These are phyloP conservation scores for Drosophila hamatofila DNA, from an alignment of 2,888 invertebrate species.

Conservation along the genomic window DNA sequence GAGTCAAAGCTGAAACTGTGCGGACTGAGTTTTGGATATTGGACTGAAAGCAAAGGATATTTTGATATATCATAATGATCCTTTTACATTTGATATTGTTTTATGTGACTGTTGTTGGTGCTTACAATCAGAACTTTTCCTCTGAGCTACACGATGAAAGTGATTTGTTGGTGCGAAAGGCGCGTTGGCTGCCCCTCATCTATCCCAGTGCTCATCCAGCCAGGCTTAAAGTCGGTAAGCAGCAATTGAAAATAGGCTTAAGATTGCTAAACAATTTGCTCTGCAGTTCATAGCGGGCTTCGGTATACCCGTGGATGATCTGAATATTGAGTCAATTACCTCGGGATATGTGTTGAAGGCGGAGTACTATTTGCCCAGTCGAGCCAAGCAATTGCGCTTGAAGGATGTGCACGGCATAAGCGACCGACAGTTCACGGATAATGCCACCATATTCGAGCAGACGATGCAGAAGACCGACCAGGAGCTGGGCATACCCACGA, in stretches of 20 bases:
- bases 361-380: conserved; percentile 61
- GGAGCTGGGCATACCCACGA: conserved; percentile 38
- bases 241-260: neutral
- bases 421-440: conserved; percentile 27
- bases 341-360: conserved; percentile 74
- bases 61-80: conserved; percentile 12
- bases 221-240: conserved; percentile 50
- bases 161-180: conserved; percentile 59
- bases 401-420: conserved; percentile 54
- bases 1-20: conserved; percentile 19
- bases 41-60: neutral
- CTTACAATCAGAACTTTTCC: conserved; percentile 17
- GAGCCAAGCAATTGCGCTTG: conserved; percentile 48
- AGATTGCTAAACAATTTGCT: neutral
- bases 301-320: conserved; percentile 49
- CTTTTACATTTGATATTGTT: conserved; percentile 1
- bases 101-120: neutral
- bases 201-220: conserved; percentile 58
- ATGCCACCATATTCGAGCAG: conserved; percentile 60
- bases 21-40: conserved; percentile 30
- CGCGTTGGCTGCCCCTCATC: conserved; percentile 53
- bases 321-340: conserved; percentile 51
- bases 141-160: conserved; percentile 28
- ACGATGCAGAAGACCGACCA: conserved; percentile 39
- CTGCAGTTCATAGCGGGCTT: conserved; percentile 54